These are phyloP conservation scores for Neuroscelio doddi DNA, from an alignment of 2,888 invertebrate genomes.

Conservation along the genomic window DNA sequence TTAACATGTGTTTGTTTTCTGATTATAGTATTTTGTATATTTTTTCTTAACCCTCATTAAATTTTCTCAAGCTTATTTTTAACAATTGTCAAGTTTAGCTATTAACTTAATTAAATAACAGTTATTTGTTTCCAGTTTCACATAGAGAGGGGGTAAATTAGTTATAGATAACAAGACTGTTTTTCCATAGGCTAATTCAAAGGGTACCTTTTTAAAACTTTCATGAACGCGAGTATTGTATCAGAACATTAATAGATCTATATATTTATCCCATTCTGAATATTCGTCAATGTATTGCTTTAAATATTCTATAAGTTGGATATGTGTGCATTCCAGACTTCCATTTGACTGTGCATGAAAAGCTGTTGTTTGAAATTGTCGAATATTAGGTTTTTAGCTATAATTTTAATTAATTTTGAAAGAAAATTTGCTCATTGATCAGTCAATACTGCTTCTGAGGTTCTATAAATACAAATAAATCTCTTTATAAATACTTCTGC, in stretches of 20 bases:
- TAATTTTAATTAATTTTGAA: not conserved
- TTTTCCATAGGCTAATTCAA: too few species aligned
- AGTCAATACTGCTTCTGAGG: not conserved
- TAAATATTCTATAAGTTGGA: conserved; percentile 38
- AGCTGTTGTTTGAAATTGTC: conserved; percentile 35
- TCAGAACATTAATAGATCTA: too few species aligned
- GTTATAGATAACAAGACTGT: too few species aligned
- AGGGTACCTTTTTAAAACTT: too few species aligned
- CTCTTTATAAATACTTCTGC: not conserved
- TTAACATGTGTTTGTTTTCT: conserved; percentile 15
- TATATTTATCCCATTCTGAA: too few species aligned
- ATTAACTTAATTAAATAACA: conserved; percentile 23
- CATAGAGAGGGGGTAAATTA: too few species aligned
- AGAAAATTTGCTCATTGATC: conserved; percentile 1
- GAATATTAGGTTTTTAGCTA: conserved; percentile 44
- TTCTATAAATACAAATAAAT: not conserved
- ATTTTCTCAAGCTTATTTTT: conserved; percentile 23
- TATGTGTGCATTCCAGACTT: conserved; percentile 43
- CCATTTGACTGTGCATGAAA: conserved; percentile 46
- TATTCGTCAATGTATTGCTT: conserved; percentile 10
- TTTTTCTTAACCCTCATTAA: conserved; percentile 26
- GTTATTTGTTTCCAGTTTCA: too few species aligned
- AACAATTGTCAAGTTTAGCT: conserved; percentile 13
- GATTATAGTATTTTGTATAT: conserved; percentile 35
- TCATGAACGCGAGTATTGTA: too few species aligned